Percentiles rank a stretch among this genome's conserved stretches.
Conservation (phyloP, 2,113 vertebrate species). For the Aspiorhynchus laticeps region DNA sequence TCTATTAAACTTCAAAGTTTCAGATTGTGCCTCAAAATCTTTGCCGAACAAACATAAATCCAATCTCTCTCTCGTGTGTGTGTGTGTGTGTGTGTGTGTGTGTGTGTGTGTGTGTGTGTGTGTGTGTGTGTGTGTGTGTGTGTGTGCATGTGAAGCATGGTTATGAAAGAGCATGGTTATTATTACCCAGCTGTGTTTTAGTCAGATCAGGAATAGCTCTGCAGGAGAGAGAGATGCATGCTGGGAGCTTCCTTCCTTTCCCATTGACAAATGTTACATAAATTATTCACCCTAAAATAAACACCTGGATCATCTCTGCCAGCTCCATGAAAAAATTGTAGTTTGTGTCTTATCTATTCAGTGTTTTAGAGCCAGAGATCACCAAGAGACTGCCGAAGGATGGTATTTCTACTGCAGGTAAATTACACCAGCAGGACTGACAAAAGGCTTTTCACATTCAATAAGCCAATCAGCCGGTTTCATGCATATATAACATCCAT, state of each 20-base stretch:
- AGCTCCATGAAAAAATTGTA: conserved; percentile 39
- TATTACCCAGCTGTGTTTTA: conserved; percentile 44
- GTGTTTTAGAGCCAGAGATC: conserved; percentile 36
- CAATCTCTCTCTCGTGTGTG: neutral
- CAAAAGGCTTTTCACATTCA: conserved; percentile 24
- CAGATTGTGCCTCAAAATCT: neutral
- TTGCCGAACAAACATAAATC: neutral
- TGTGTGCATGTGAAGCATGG: neutral
- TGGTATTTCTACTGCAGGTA: conserved; percentile 37
- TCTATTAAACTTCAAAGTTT: neutral
- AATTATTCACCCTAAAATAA: conserved; percentile 62
- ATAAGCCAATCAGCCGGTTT: conserved; percentile 14
- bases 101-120: neutral
- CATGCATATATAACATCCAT: conserved; percentile 1
- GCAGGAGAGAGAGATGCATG: conserved; percentile 45
- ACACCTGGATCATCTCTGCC: conserved; percentile 44
- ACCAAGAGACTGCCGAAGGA: conserved; percentile 19
- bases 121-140: neutral
- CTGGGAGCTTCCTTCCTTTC: conserved; percentile 55
- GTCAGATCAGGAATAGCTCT: conserved; percentile 26
- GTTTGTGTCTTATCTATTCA: conserved; percentile 54
- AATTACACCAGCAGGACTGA: conserved; percentile 39
- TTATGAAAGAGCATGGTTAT: conserved; percentile 42
- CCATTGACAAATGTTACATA: conserved; percentile 59
- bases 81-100: neutral